phyloP scores from a whole-genome alignment of 2,113 vertebrate species.

The Lichenostomus cassidix region DNA sequence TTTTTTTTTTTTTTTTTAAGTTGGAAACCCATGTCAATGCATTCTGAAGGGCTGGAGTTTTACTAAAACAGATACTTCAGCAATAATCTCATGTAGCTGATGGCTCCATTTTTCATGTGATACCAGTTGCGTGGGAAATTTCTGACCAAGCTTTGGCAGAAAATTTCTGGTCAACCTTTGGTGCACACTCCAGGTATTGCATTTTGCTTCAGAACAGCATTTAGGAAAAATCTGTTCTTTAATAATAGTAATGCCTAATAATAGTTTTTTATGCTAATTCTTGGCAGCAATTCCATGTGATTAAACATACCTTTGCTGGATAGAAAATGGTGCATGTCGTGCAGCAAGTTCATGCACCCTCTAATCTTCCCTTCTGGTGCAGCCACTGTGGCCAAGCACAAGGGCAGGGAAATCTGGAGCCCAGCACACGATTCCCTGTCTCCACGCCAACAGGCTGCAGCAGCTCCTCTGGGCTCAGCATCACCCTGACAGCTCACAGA shows the following conservation, averaged over 20 bases:
- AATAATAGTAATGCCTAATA: background rate
- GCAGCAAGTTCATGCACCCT: background rate
- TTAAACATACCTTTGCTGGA: background rate
- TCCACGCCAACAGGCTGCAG: background rate
- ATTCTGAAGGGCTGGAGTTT: background rate
- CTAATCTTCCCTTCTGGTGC: background rate
- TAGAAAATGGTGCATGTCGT: background rate
- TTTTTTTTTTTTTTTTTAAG: background rate
- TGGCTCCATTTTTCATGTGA: background rate
- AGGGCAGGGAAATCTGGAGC: background rate
- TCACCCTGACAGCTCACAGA: background rate
- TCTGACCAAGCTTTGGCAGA: background rate
- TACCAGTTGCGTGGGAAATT: background rate
- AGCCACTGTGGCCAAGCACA: rapidly evolving
- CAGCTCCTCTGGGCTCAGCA: background rate
- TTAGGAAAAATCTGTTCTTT: background rate
- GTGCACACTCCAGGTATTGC: background rate
- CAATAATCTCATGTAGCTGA: background rate
- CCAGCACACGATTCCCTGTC: background rate
- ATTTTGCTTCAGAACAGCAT: background rate
- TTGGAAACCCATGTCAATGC: rapidly evolving
- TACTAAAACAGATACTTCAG: background rate
- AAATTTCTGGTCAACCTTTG: background rate
- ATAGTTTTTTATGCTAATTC: background rate
- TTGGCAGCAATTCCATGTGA: background rate